These are phyloP conservation scores for Geococcyx californianus DNA, from an alignment of 2,113 vertebrate species.

Conservation along the genomic window DNA sequence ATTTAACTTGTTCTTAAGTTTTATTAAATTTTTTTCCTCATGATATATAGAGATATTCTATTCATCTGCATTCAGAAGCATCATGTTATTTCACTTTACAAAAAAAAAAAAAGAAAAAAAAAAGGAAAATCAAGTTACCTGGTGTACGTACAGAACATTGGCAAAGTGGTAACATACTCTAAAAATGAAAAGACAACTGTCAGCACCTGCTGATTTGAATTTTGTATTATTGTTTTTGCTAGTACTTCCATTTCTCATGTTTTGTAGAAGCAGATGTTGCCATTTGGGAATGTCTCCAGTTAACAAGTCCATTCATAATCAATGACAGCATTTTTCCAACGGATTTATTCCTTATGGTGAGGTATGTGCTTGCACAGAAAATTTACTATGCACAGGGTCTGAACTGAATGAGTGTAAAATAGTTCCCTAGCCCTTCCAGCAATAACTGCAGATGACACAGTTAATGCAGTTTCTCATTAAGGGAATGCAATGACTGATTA, in stretches of 20 bases:
- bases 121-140: background rate
- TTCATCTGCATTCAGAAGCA: background rate
- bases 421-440: background rate
- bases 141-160: background rate
- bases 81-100: background rate
- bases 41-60: background rate
- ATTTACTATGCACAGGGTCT: background rate
- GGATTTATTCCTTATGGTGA: constrained; percentile 51
- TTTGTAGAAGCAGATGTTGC: constrained; percentile 61
- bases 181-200: constrained; percentile 35
- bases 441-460: constrained; percentile 5
- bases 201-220: constrained; percentile 58
- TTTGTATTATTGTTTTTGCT: constrained; percentile 50
- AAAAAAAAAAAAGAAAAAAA: background rate
- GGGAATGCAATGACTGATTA: constrained; percentile 13
- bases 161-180: background rate
- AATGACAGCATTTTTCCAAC: constrained; percentile 57
- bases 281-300: constrained; percentile 58
- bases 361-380: constrained; percentile 26
- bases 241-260: constrained; percentile 55
- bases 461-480: constrained; percentile 17
- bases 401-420: background rate
- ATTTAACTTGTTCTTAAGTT: background rate
- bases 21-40: background rate
- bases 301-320: constrained; percentile 55